Conservation (phyloP, 2,888 invertebrate genomes). For the Lepidochrysops patricia region DNA sequence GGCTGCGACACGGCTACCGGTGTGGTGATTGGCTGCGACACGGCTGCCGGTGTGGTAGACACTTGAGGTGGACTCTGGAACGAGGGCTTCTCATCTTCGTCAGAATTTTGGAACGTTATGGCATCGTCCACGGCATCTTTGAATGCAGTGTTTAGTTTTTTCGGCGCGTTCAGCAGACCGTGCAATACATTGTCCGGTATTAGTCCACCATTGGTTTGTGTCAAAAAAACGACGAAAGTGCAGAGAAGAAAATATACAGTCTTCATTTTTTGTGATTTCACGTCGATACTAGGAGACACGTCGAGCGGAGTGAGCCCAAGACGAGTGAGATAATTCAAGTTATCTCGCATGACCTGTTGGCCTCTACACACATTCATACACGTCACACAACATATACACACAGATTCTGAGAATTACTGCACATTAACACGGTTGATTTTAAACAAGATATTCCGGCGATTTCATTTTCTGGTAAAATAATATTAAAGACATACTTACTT, state of each 20-base stretch:
- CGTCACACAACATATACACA: no score
- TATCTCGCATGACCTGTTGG: slow-evolving; percentile 8
- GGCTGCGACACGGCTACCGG: slow-evolving; percentile 17
- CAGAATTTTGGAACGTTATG: not conserved
- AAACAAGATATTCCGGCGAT: not conserved
- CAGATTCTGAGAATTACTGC: not conserved
- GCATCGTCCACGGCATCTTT: not conserved
- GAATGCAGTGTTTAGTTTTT: not conserved
- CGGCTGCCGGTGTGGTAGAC: not conserved
- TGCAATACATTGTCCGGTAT: not conserved
- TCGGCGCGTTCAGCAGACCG: not conserved
- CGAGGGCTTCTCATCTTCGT: not conserved
- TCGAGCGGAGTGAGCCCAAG: not conserved
- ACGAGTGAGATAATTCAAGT: not conserved
- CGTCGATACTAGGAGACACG: not conserved
- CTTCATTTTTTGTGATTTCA: not conserved
- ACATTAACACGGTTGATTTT: not conserved
- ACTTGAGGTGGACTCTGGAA: not conserved
- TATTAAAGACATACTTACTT: no score
- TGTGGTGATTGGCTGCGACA: not conserved
- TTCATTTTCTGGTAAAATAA: not conserved
- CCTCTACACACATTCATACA: not conserved
- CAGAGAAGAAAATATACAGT: not conserved
- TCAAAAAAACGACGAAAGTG: not conserved
- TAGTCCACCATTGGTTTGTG: not conserved